phyloP scores from a whole-genome alignment of 2,888 invertebrate genomes.

The Merodon equestris region DNA sequence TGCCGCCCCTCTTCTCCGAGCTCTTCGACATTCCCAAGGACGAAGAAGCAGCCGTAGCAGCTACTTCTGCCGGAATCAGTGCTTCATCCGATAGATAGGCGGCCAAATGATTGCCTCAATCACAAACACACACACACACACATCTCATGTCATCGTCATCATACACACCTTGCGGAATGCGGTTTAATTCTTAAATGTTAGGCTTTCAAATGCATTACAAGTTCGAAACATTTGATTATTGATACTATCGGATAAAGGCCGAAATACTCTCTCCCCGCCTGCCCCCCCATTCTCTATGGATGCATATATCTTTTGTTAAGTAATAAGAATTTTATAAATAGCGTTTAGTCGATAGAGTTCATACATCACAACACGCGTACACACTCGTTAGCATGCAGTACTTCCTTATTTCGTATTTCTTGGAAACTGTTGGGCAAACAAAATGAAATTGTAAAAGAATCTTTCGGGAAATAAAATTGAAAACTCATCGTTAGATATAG shows the following conservation, averaged over 20 bases:
- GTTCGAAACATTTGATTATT: constrained; percentile 32
- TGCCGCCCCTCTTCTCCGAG: constrained; percentile 96
- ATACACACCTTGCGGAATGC: constrained; percentile 56
- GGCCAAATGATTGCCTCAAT: too few species aligned
- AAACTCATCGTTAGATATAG: neutral
- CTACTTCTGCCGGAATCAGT: constrained; percentile 6
- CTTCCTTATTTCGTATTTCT: constrained; percentile 41
- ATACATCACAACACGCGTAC: constrained; percentile 48
- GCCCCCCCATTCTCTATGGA: too few species aligned
- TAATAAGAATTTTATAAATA: constrained; percentile 57
- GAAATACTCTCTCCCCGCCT: constrained; percentile 54
- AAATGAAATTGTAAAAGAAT: constrained; percentile 18
- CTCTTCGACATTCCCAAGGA: constrained; percentile 97
- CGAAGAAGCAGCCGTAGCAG: constrained; percentile 82
- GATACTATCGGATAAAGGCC: constrained; percentile 57
- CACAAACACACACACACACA: too few species aligned
- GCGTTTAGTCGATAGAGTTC: constrained; percentile 48
- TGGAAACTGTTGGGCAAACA: constrained; percentile 11
- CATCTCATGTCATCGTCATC: constrained; percentile 15
- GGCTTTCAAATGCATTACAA: constrained; percentile 51
- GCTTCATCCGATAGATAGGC: too few species aligned
- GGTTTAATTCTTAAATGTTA: constrained; percentile 58
- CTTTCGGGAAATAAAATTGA: too few species aligned
- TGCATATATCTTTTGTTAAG: constrained; percentile 9
- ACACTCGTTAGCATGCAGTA: constrained; percentile 62